Conservation (phyloP, 1,140 invertebrate species). For the Metopolophium dirhodum region DNA sequence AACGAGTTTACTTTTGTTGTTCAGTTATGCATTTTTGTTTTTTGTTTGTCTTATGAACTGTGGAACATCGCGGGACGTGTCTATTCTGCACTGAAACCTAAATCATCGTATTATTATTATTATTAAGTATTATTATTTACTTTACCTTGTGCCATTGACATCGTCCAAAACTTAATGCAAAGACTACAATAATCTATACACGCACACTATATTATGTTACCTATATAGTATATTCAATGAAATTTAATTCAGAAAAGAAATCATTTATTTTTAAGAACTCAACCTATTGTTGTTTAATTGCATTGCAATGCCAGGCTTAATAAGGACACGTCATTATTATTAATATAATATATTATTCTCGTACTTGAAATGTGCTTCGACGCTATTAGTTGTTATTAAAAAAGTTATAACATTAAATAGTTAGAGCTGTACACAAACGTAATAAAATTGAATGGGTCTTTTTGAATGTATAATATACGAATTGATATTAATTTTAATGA, state of each 20-base stretch:
- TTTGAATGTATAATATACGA: background rate
- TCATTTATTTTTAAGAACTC: background rate
- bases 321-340: background rate
- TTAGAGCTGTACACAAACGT: background rate
- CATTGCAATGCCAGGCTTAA: background rate
- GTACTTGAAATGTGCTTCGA: background rate
- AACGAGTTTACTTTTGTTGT: background rate
- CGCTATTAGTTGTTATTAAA: background rate
- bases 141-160: background rate
- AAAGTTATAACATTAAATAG: background rate
- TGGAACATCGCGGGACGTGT: background rate
- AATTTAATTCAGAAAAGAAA: background rate
- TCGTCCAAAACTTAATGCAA: background rate
- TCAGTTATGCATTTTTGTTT: background rate
- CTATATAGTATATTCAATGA: background rate
- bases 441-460: background rate
- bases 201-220: background rate
- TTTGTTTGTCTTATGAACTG: background rate
- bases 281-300: background rate
- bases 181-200: background rate
- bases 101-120: background rate
- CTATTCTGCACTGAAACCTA: background rate
- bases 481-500: background rate
- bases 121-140: background rate
- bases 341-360: background rate